Evolutionary conservation across 2,888 invertebrate species (phyloP).

Genomic region (Ypsolopha scabrella): DNA sequence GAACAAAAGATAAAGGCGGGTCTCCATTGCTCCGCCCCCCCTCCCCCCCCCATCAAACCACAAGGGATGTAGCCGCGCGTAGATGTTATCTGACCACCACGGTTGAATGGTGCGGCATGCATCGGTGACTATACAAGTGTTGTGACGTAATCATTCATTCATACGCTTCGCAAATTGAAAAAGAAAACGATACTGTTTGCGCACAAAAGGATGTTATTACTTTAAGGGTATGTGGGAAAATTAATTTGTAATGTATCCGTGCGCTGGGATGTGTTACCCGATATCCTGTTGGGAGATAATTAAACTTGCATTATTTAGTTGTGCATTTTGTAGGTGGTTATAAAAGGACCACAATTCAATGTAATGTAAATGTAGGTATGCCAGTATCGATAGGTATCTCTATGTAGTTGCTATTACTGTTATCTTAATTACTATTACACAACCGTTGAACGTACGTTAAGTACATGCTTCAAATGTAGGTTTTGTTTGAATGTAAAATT

Average conservation of each 20-base stretch:
- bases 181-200: slow-evolving; percentile 50
- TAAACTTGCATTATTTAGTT: not conserved
- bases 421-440: not conserved
- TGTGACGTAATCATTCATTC: slow-evolving; percentile 57
- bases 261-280: not conserved
- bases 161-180: slow-evolving; percentile 40
- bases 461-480: too few relatives aligned
- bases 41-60: slow-evolving; percentile 24
- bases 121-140: slow-evolving; percentile 45
- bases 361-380: not conserved
- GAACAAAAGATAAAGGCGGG: slow-evolving; percentile 22
- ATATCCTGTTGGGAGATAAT: not conserved
- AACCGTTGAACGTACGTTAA: not conserved
- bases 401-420: too few relatives aligned
- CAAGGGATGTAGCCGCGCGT: slow-evolving; percentile 13
- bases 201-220: slow-evolving; percentile 64
- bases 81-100: slow-evolving; percentile 39
- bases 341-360: not conserved
- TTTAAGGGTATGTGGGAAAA: slow-evolving; percentile 67
- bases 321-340: not conserved
- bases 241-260: slow-evolving; percentile 58
- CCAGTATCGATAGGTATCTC: too few relatives aligned
- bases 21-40: slow-evolving; percentile 24
- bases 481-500: too few relatives aligned
- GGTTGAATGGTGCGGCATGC: slow-evolving; percentile 36